These are phyloP conservation scores for Gouania willdenowi DNA, from an alignment of 2,797 vertebrate species.

Conservation along the genomic window DNA sequence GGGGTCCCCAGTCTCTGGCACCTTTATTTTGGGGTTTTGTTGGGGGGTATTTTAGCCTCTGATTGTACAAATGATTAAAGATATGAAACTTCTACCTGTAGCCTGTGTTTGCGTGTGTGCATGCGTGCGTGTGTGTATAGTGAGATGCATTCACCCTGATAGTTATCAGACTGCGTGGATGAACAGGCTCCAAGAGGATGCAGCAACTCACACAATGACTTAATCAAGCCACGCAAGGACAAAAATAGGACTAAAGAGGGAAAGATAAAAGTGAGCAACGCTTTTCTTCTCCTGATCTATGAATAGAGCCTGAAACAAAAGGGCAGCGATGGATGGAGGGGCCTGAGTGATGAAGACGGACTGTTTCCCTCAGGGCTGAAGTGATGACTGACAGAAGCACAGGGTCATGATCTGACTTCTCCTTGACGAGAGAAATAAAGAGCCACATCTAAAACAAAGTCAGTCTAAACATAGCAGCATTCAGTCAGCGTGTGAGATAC, in stretches of 20 bases:
- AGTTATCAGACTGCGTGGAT: conserved; percentile 33
- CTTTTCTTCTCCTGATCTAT: conserved; percentile 43
- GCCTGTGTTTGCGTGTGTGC: conserved; percentile 2
- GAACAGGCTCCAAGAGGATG: conserved; percentile 22
- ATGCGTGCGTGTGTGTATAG: not conserved
- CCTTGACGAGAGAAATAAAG: conserved; percentile 51
- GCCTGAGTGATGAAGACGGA: conserved; percentile 46
- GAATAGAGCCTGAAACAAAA: conserved; percentile 63
- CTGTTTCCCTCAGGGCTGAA: conserved; percentile 45
- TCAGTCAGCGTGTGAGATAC: conserved; percentile 21
- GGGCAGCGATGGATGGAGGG: conserved; percentile 38
- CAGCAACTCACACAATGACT: conserved; percentile 38
- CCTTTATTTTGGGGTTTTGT: conserved; percentile 37
- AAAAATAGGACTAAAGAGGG: conserved; percentile 53
- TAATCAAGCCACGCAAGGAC: conserved; percentile 51
- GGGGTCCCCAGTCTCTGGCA: no score
- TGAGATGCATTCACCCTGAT: conserved; percentile 32
- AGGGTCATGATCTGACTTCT: conserved; percentile 44
- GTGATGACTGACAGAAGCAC: conserved; percentile 54
- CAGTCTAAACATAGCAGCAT: conserved; percentile 32
- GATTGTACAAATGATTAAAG: conserved; percentile 38
- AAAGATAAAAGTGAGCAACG: conserved; percentile 27
- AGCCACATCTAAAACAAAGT: conserved; percentile 50
- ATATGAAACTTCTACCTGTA: conserved; percentile 29
- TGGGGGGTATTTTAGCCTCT: no score